Evolutionary conservation across 2,888 invertebrate genomes (phyloP), one percentile per base, ranked within the genome.

Genomic region (Scelioninae gen. 1): DNA sequence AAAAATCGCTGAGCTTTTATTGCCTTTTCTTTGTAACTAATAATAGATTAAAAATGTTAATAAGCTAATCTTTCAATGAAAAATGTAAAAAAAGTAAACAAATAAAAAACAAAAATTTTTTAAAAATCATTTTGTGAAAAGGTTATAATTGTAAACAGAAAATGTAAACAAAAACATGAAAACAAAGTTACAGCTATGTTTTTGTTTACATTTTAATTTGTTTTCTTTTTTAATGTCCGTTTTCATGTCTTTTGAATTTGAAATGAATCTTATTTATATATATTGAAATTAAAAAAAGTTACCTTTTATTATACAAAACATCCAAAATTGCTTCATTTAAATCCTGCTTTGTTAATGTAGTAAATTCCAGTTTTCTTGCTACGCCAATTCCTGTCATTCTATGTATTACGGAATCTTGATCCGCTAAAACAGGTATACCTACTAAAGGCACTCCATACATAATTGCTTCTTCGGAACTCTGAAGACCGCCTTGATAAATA

Each of bases 391-490:
- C 13, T 4, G 45, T 53, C 45, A 88, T 11, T 23, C 84, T 86
- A 5, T 1, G 8, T 5, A 88, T 62, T 11, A 85, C 62, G 16
- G 56, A 69, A 6, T 69, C 72, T 58, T 90, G 88, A 79, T 90
- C 90, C 23, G 72, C 81, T 0, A 87, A 7, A n/a, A 89, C 3
- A 0, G 89, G 88, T 5, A 87, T 68, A 5, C 86, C 89, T 11
- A 90, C 7, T 5, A 90, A 0, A 0, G 90, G 90, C 5, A 90
- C 85, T 0, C 58, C 76, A n/a, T 74, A 79, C 53, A 85, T 10
- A 43, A 89, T 65, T 5, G 88, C 87, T 80, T 89, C 89, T 53
- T 88, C 88, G 0, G 85, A 85, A 79, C 88, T 89, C 56, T 88
- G 89, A 13, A 85, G 16, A 10, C 88, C 89, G 5, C 89, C 89